Evolutionary conservation across 2,888 invertebrate genomes (phyloP), one percentile per base, ranked within the genome.

Genomic region (Drosophila heteroneura): DNA sequence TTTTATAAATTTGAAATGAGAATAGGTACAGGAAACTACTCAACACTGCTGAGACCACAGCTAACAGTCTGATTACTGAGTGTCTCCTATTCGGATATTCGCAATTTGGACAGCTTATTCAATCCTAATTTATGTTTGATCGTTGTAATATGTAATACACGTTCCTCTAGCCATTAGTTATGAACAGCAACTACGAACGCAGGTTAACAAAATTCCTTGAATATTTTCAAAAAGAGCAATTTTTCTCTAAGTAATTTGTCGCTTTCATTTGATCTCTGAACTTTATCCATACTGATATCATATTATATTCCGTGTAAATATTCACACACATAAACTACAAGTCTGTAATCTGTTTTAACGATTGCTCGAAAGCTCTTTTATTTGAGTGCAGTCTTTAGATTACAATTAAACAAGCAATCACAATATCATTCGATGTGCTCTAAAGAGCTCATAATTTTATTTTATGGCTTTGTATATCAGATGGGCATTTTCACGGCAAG

Each of bases 391-490:
- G 28, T 81, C 44, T 52, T 71, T 64, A 56, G 73, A 53, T 70
- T 65, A 73, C 80, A 88, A 88, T 83, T 85, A 83, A 88, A 70
- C 66, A 14, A 26, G 81, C 83, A 85, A 88, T 85, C 82, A 63
- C 30, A 63, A 71, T 76, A 67, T 41, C 67, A 67, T 71, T 72
- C 78, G 58, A 51, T 57, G 39, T n/a, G 49, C 37, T 32, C 33
- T 37, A 75, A 63, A 67, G 58, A 62, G 47, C 53, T 35, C 78
- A 79, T 79, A 68, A 39, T 77, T 81, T 65, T 56, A 39, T 47
- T 81, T 81, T 62, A 81, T 72, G 72, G 39, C 61, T 65, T 53
- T 28, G 39, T 39, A 37, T 41, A 58, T 63, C 52, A 32, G 22
- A 16, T n/a, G 41, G 35, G 26, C 19, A 28, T 33, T 14, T 52